A percentile compares a stretch with the other conserved stretches of the same genome.
These are phyloP conservation scores for Marmota flaviventris DNA, from an alignment of 2,113 vertebrate species.

Conservation along the genomic window DNA sequence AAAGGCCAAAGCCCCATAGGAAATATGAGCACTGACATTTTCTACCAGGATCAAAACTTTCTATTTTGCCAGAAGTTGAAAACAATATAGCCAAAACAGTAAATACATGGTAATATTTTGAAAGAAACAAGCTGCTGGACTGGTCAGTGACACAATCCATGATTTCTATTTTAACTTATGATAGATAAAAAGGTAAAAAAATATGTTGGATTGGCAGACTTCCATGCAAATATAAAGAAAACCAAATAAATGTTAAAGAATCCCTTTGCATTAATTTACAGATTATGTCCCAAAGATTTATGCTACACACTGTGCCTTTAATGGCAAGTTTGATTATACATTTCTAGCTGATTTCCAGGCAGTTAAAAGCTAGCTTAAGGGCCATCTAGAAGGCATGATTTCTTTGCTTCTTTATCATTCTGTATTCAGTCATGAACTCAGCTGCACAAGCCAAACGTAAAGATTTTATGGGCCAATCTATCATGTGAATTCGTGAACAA, in stretches of 20 bases:
- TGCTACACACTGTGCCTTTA: slow-evolving; percentile 70
- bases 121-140: slow-evolving; percentile 78
- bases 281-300: slow-evolving; percentile 81
- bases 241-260: slow-evolving; percentile 79
- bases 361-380: slow-evolving; percentile 82
- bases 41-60: slow-evolving; percentile 81
- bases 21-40: slow-evolving; percentile 84
- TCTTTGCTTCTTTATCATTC: slow-evolving; percentile 82
- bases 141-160: slow-evolving; percentile 75
- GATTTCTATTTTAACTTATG: slow-evolving; percentile 78
- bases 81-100: slow-evolving; percentile 83
- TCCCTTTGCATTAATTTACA: slow-evolving; percentile 80
- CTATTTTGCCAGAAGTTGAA: slow-evolving; percentile 76
- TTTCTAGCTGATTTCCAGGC: slow-evolving; percentile 80
- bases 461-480: slow-evolving; percentile 81
- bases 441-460: slow-evolving; percentile 80
- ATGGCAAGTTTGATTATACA: slow-evolving; percentile 80
- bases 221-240: slow-evolving; percentile 81
- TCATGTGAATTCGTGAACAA: slow-evolving; percentile 82
- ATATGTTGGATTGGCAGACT: slow-evolving; percentile 63
- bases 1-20: slow-evolving; percentile 80
- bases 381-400: slow-evolving; percentile 79
- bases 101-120: slow-evolving; percentile 80
- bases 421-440: slow-evolving; percentile 82
- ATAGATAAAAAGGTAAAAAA: slow-evolving; percentile 77